Evolutionary conservation across 1,140 invertebrate genomes (phyloP).

Genomic region (Vanessa atalanta): DNA sequence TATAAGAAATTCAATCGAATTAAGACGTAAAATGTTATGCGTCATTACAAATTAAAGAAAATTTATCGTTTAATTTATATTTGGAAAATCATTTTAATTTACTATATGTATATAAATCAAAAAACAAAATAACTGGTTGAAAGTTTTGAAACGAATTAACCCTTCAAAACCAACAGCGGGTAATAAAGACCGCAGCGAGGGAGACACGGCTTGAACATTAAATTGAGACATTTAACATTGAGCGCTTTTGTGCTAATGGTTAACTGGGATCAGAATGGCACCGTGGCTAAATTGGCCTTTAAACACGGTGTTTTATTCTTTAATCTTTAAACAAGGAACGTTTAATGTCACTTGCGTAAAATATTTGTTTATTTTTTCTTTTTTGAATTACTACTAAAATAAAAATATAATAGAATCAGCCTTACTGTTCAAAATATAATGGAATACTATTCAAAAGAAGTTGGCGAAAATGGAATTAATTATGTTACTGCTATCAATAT

Average conservation of each 20-base stretch:
- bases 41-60: too few relatives aligned
- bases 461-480: conserved; percentile 18
- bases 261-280: conserved; percentile 45
- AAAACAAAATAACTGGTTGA: conserved; percentile 16
- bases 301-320: conserved; percentile 38
- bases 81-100: too few relatives aligned
- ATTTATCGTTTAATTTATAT: too few relatives aligned
- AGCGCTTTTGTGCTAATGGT: conserved; percentile 56
- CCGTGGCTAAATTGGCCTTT: conserved; percentile 48
- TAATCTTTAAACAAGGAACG: neutral
- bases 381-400: neutral
- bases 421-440: neutral
- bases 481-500: conserved; percentile 50
- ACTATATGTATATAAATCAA: conserved; percentile 1
- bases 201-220: conserved; percentile 60
- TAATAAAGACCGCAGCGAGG: conserved; percentile 51
- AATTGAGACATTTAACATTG: conserved; percentile 72
- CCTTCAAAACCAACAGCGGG: conserved; percentile 56
- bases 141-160: conserved; percentile 68
- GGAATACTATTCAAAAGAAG: neutral
- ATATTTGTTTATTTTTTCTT: neutral
- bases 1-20: too few relatives aligned
- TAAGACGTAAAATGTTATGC: too few relatives aligned
- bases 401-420: too few relatives aligned
- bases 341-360: neutral